Evolutionary conservation across 2,888 invertebrate genomes (phyloP).

Genomic region (Palloptera scutellata): DNA sequence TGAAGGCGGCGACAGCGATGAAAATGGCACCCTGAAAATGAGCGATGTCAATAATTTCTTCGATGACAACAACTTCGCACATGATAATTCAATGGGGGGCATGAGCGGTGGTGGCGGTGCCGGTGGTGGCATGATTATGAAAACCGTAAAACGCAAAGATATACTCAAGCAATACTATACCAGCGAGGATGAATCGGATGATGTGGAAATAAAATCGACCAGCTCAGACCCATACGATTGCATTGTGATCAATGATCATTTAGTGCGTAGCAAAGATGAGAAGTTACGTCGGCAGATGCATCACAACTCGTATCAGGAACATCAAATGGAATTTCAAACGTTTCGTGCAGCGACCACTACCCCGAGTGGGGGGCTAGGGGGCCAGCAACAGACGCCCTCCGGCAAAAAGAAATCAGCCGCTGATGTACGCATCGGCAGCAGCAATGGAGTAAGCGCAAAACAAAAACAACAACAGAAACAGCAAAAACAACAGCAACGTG

Average conservation of each 20-base stretch:
- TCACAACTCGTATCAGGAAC: conserved; percentile 61
- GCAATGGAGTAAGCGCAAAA: conserved; percentile 51
- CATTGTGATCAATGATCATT: conserved; percentile 83
- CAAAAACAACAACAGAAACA: conserved; percentile 65
- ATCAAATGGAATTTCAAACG: conserved; percentile 65
- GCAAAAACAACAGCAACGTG: conserved; percentile 65
- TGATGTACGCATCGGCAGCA: conserved; percentile 10
- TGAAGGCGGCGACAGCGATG: conserved; percentile 57
- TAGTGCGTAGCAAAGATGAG: conserved; percentile 63
- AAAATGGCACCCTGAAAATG: conserved; percentile 61
- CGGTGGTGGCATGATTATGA: conserved; percentile 71
- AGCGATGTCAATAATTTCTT: conserved; percentile 69
- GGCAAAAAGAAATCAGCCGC: conserved; percentile 17
- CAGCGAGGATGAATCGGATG: conserved; percentile 71
- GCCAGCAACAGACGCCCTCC: background rate
- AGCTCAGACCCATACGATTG: conserved; percentile 81
- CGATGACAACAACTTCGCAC: conserved; percentile 46
- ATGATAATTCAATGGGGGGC: conserved; percentile 31
- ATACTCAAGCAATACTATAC: conserved; percentile 76
- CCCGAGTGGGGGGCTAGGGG: conserved; percentile 44
- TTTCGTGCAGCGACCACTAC: conserved; percentile 65
- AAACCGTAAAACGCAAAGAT: conserved; percentile 77
- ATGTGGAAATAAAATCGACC: conserved; percentile 67
- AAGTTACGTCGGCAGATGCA: conserved; percentile 64
- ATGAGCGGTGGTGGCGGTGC: conserved; percentile 66